These are phyloP conservation scores for Adelognathus sp. DNA, from an alignment of 2,888 invertebrate species.

Conservation along the genomic window DNA sequence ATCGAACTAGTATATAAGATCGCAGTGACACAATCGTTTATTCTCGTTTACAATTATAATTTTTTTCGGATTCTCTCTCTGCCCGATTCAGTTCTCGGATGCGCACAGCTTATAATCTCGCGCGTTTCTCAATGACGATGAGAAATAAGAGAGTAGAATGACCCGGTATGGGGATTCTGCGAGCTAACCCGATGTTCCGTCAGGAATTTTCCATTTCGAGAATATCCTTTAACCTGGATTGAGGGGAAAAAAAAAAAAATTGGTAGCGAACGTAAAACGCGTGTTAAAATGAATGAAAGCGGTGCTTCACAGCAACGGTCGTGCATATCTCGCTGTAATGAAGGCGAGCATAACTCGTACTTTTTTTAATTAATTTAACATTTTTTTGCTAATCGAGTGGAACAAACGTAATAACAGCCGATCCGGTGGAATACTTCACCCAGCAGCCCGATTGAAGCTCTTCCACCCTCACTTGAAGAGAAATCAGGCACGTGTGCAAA, in stretches of 20 bases:
- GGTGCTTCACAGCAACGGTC: constrained; percentile 25
- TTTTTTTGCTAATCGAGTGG: constrained; percentile 62
- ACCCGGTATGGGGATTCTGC: background rate
- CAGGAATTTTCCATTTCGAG: background rate
- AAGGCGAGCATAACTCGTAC: background rate
- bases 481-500: background rate
- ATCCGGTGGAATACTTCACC: background rate
- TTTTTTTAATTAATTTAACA: constrained; percentile 45
- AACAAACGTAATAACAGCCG: constrained; percentile 56
- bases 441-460: background rate
- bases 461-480: background rate
- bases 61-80: background rate
- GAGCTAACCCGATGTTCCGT: background rate
- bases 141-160: background rate
- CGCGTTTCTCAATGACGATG: background rate
- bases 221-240: background rate
- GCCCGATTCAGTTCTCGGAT: background rate
- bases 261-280: background rate
- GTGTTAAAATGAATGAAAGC: background rate
- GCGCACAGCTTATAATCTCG: background rate
- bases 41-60: constrained; percentile 1
- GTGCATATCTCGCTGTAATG: background rate
- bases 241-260: background rate
- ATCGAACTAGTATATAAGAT: constrained; percentile 42
- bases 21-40: constrained; percentile 1